A percentile compares a stretch with the other conserved stretches of the same genome.
Evolutionary conservation across 2,797 vertebrate species (phyloP).

Genomic region (Tarsius wallacei): DNA sequence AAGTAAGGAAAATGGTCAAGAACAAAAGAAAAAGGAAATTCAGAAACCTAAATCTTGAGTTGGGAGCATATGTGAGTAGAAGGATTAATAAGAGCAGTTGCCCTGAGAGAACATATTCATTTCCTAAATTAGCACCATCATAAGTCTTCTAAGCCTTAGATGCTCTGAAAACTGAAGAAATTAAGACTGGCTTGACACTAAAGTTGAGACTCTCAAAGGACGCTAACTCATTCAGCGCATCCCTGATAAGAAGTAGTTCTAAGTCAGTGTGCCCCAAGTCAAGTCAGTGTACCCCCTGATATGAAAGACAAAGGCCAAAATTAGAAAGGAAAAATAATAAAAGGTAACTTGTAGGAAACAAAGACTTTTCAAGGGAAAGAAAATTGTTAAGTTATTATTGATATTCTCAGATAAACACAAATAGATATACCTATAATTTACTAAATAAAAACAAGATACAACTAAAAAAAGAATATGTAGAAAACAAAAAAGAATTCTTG

Average conservation of each 20-base stretch:
- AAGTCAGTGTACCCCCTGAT: background rate
- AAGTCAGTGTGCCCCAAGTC: background rate
- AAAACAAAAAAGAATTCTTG: no score
- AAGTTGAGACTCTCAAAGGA: background rate
- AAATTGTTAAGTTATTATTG: background rate
- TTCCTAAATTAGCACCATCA: background rate
- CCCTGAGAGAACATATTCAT: background rate
- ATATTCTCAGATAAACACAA: background rate
- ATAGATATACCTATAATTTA: background rate
- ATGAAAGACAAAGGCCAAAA: background rate
- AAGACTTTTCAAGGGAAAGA: background rate
- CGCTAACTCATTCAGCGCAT: background rate
- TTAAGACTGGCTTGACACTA: background rate
- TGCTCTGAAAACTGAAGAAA: background rate
- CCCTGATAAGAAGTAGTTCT: background rate
- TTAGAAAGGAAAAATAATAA: background rate
- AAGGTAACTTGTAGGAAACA: background rate
- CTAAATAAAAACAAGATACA: background rate
- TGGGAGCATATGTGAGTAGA: background rate
- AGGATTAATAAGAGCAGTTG: background rate
- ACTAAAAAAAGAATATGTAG: no score
- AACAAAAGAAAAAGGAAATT: conserved; percentile 23
- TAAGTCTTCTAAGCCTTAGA: background rate
- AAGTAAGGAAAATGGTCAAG: background rate
- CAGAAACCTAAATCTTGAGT: background rate